Evolutionary conservation across 2,113 vertebrate genomes (phyloP).

Genomic region (Nothoprocta perdicaria): DNA sequence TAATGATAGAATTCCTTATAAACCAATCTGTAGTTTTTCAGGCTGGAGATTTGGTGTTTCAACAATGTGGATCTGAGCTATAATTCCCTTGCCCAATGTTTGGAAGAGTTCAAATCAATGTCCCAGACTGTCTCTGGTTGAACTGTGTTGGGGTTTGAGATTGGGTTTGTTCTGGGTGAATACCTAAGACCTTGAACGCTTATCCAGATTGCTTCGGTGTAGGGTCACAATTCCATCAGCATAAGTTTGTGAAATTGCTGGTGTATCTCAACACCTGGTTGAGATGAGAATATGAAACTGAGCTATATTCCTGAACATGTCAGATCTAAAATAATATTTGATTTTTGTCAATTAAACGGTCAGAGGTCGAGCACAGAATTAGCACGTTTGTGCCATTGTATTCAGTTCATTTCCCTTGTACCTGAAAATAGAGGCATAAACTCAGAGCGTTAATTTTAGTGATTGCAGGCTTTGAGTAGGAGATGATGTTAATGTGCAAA

Average conservation of each 20-base stretch:
- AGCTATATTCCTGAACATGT: neutral
- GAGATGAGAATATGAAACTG: neutral
- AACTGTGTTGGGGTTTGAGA: neutral
- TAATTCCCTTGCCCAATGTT: neutral
- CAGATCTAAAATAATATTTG: neutral
- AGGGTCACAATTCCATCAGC: neutral
- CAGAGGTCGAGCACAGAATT: neutral
- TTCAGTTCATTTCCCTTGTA: neutral
- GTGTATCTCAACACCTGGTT: neutral
- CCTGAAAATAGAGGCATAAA: neutral
- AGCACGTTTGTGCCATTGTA: accelerated
- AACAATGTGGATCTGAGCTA: neutral
- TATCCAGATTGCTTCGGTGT: neutral
- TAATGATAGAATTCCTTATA: too few relatives aligned
- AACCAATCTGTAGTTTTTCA: neutral
- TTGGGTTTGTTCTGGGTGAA: neutral
- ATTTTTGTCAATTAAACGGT: neutral
- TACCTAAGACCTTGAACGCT: neutral
- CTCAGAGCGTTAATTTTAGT: neutral
- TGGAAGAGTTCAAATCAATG: neutral
- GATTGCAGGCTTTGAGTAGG: neutral
- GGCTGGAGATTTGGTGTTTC: neutral
- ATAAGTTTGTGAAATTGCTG: neutral
- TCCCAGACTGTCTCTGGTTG: neutral
- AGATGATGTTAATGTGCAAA: slow-evolving; percentile 35